Conservation (phyloP, 2,888 invertebrate genomes). For the Andrena camellia region DNA sequence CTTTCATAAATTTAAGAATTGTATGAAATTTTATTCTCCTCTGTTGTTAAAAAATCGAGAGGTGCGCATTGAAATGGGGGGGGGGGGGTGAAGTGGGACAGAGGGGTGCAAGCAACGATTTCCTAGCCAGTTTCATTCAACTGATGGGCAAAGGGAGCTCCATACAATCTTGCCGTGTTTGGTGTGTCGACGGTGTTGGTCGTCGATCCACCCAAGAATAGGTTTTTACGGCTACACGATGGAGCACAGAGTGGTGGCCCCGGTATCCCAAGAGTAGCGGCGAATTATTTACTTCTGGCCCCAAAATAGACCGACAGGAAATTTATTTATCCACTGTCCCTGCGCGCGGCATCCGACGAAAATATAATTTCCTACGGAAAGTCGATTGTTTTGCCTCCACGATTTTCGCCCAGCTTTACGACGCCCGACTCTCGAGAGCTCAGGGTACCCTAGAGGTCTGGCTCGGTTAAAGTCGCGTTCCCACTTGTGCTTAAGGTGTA, state of each 20-base stretch:
- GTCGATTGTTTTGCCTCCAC: constrained; percentile 43
- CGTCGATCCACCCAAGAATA: constrained; percentile 62
- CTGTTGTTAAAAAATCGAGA: no score
- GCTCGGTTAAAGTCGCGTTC: background rate
- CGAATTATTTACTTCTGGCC: constrained; percentile 70
- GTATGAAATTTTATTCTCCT: no score
- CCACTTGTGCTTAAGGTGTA: background rate
- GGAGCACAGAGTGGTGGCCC: constrained; percentile 18
- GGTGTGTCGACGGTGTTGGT: constrained; percentile 10
- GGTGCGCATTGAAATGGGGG: no score
- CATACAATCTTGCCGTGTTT: background rate
- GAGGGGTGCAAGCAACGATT: background rate
- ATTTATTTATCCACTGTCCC: constrained; percentile 69
- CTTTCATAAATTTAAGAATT: no score
- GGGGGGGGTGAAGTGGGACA: background rate
- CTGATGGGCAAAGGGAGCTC: background rate
- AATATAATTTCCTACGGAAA: constrained; percentile 59
- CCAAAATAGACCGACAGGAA: constrained; percentile 62
- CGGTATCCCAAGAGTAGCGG: constrained; percentile 30
- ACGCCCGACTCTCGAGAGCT: constrained; percentile 3
- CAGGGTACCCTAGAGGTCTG: background rate
- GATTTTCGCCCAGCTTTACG: background rate
- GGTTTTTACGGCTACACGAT: constrained; percentile 61
- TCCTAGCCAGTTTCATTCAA: background rate
- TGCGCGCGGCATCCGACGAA: constrained; percentile 49